Conservation (phyloP, 2,113 vertebrate species). For the Malurus elegans region DNA sequence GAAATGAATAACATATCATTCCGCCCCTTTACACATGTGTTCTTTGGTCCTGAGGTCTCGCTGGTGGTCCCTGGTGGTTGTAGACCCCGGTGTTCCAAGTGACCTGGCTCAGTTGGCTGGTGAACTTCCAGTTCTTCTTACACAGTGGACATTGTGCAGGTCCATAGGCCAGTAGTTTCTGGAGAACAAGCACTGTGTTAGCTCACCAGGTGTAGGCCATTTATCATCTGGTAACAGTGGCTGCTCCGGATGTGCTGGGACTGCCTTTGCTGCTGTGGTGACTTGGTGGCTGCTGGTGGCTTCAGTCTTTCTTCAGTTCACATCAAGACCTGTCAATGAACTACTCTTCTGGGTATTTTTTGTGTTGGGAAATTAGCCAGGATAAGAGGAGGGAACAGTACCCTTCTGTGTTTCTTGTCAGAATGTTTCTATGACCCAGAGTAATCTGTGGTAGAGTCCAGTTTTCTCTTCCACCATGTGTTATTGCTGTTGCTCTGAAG, state of each 20-base stretch:
- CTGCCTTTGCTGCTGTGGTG: not conserved
- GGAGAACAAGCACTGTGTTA: not conserved
- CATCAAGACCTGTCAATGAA: not conserved
- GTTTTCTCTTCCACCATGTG: not conserved
- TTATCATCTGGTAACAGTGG: not conserved
- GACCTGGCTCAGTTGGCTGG: not conserved
- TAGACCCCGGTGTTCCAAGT: not conserved
- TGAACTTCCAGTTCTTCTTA: not conserved
- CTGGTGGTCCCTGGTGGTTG: not conserved
- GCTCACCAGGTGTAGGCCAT: not conserved
- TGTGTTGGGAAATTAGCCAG: too few relatives aligned
- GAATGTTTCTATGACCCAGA: not conserved
- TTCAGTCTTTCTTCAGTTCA: not conserved
- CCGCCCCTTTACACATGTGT: fast-evolving
- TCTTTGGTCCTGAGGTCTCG: not conserved
- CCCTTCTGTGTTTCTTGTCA: not conserved
- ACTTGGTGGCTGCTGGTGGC: not conserved
- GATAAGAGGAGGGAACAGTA: not conserved
- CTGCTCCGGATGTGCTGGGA: not conserved
- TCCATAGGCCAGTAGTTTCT: not conserved
- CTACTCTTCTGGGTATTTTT: fast-evolving
- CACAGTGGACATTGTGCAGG: not conserved
- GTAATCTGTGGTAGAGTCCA: not conserved
- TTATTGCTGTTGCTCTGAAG: not conserved
- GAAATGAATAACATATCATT: not conserved